phyloP scores from a whole-genome alignment of 2,888 invertebrate species.

The Eupithecia abbreviata region DNA sequence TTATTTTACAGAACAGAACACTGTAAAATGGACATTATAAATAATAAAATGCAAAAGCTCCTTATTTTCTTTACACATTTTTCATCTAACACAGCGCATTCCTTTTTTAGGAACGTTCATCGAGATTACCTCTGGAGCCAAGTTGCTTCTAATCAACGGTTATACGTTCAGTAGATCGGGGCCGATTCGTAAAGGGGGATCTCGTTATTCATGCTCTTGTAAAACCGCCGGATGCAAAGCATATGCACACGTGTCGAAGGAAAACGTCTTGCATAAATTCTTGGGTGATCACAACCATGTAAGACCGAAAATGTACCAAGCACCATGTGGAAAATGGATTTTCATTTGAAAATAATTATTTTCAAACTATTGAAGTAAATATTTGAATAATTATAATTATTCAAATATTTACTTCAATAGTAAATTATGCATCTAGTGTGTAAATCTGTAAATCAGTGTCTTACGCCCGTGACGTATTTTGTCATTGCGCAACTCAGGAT shows the following conservation, averaged over 20 bases:
- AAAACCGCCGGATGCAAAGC: neutral
- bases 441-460: no score
- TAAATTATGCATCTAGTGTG: neutral
- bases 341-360: neutral
- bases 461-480: no score
- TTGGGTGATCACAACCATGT: neutral
- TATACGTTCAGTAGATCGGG: conserved; percentile 24
- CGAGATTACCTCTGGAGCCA: conserved; percentile 9
- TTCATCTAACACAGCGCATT: neutral
- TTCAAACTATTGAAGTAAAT: no score
- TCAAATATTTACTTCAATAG: neutral
- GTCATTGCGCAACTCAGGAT: no score
- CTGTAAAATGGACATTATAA: neutral
- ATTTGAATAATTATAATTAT: no score
- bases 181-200: neutral
- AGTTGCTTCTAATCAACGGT: conserved; percentile 20
- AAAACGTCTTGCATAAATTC: neutral
- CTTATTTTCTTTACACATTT: neutral
- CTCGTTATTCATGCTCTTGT: conserved; percentile 21
- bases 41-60: neutral
- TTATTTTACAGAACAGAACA: neutral
- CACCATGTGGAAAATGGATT: neutral
- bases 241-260: conserved; percentile 1
- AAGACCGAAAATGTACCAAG: neutral
- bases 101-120: conserved; percentile 16